These are phyloP conservation scores for Gymnoscopelus microlampas DNA, from an alignment of 2,797 vertebrate species.

Conservation along the genomic window DNA sequence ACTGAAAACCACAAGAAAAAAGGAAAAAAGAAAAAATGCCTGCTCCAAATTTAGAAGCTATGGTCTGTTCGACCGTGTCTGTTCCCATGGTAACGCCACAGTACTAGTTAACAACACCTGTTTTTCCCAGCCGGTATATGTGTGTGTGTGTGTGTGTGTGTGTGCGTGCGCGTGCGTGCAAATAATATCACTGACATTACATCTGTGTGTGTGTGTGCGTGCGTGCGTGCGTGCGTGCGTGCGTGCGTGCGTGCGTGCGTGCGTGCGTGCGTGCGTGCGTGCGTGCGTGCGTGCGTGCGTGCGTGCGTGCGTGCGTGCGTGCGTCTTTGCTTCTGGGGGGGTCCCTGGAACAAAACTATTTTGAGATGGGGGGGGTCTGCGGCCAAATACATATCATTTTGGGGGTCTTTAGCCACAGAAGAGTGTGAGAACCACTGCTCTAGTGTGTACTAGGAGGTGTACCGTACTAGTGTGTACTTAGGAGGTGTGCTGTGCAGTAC, in stretches of 20 bases:
- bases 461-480: background rate
- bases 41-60: no score
- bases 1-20: no score
- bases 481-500: constrained; percentile 64
- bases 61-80: no score
- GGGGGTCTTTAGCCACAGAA: no score
- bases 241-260: background rate
- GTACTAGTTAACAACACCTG: constrained; percentile 4
- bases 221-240: background rate
- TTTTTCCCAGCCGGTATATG: constrained; percentile 3
- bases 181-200: no score
- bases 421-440: no score
- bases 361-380: no score
- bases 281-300: background rate
- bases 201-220: background rate
- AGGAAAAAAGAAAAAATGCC: no score
- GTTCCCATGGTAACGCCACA: constrained; percentile 2
- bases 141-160: background rate
- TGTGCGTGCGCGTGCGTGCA: background rate
- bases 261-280: background rate
- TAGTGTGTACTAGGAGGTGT: background rate
- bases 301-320: background rate
- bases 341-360: no score
- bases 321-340: no score
- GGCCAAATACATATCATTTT: no score